Evolutionary conservation across 2,113 vertebrate species (phyloP).

Genomic region (Motacilla tschutschensis): DNA sequence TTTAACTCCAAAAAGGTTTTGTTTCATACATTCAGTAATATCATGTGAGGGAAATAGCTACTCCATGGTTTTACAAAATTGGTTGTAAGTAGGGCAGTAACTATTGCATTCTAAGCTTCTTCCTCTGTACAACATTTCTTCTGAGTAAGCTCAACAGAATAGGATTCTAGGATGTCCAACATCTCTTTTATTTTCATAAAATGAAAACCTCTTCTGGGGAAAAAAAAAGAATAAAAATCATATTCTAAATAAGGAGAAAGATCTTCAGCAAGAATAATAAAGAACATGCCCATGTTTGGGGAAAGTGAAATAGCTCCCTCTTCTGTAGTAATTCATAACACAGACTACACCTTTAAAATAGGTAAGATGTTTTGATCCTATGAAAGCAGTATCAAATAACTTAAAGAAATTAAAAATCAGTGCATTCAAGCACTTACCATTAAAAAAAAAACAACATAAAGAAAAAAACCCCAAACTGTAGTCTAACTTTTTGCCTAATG

Average conservation of each 20-base stretch:
- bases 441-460: background rate
- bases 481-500: background rate
- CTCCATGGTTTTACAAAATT: background rate
- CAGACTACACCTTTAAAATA: background rate
- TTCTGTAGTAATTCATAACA: background rate
- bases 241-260: background rate
- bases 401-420: background rate
- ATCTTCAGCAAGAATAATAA: background rate
- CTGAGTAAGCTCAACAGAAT: background rate
- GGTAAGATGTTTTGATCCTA: background rate
- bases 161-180: background rate
- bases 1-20: background rate
- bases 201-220: background rate
- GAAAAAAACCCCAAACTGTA: background rate
- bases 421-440: background rate
- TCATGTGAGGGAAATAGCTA: background rate
- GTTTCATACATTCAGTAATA: background rate
- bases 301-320: constrained; percentile 25
- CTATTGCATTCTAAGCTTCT: background rate
- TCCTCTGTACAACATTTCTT: background rate
- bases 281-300: background rate
- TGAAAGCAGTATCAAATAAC: background rate
- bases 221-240: background rate
- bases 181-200: background rate
- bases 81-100: background rate